A percentile compares a stretch with the other conserved stretches of the same genome.
Evolutionary conservation across 2,113 vertebrate species (phyloP).

Genomic region (Anhinga anhinga): DNA sequence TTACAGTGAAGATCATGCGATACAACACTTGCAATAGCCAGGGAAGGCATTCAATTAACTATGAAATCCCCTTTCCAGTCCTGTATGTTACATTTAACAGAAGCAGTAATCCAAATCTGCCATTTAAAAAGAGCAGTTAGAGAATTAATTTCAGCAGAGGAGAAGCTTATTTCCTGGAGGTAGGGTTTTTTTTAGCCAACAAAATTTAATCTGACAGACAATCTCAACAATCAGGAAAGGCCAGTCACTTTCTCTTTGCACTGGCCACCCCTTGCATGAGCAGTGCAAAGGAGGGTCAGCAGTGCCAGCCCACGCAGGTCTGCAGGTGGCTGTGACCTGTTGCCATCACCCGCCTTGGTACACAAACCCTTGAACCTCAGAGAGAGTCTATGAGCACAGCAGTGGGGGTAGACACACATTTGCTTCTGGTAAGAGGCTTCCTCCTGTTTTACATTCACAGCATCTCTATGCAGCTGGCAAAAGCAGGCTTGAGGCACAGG

Average conservation of each 20-base stretch:
- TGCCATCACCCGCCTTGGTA: background rate
- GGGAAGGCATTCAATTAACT: background rate
- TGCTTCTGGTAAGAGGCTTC: background rate
- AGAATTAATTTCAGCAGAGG: background rate
- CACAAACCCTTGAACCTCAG: background rate
- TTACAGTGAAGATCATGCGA: background rate
- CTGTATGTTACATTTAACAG: background rate
- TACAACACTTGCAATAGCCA: background rate
- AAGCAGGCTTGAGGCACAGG: background rate
- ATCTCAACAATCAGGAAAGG: background rate
- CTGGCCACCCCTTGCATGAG: background rate
- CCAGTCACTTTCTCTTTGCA: background rate
- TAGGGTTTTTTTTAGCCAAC: background rate
- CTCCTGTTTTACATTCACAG: background rate
- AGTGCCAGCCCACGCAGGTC: background rate
- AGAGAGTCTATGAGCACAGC: background rate
- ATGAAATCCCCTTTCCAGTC: background rate
- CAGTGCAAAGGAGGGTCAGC: background rate
- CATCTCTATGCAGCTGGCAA: background rate
- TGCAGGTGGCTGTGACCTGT: background rate
- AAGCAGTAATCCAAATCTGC: background rate
- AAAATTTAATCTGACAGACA: background rate
- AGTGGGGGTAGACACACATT: rapidly evolving
- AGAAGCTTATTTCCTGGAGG: background rate
- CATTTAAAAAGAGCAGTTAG: background rate